Evolutionary conservation across 2,797 vertebrate genomes (phyloP).

Genomic region (Smutsia temminckii): DNA sequence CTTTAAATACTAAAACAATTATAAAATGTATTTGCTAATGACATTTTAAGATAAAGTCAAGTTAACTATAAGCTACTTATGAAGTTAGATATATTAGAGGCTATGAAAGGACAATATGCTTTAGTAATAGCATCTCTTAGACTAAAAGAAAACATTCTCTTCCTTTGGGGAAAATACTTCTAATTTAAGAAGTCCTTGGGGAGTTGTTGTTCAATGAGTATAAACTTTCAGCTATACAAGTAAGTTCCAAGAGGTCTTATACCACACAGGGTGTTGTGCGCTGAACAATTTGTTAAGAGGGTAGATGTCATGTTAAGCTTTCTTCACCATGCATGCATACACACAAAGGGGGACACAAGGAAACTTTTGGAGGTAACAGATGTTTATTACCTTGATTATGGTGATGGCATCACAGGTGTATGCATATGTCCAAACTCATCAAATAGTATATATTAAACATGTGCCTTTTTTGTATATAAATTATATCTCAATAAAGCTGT

Average conservation of each 20-base stretch:
- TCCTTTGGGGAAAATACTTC: conserved; percentile 17
- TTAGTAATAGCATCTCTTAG: background rate
- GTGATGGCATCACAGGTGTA: background rate
- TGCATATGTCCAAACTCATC: background rate
- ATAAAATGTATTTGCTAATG: background rate
- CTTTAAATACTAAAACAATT: background rate
- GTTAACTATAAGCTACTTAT: background rate
- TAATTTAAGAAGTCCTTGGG: conserved; percentile 19
- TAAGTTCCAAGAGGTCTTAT: background rate
- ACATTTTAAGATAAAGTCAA: conserved; percentile 9
- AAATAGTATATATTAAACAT: background rate
- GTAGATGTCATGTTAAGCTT: background rate
- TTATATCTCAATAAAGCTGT: background rate
- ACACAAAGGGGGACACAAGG: background rate
- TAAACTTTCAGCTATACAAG: background rate
- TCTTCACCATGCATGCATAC: background rate
- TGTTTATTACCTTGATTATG: background rate
- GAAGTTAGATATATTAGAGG: conserved; percentile 18
- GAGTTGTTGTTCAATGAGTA: background rate
- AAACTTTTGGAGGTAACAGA: background rate
- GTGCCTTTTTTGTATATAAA: background rate
- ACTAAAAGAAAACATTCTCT: conserved; percentile 17
- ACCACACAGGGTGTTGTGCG: fast-evolving
- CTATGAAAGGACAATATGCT: background rate
- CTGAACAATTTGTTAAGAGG: background rate